Evolutionary conservation across 64 coral and sea anemone species (phyloP).

Genomic region (Dendrophyllia cribrosa): DNA sequence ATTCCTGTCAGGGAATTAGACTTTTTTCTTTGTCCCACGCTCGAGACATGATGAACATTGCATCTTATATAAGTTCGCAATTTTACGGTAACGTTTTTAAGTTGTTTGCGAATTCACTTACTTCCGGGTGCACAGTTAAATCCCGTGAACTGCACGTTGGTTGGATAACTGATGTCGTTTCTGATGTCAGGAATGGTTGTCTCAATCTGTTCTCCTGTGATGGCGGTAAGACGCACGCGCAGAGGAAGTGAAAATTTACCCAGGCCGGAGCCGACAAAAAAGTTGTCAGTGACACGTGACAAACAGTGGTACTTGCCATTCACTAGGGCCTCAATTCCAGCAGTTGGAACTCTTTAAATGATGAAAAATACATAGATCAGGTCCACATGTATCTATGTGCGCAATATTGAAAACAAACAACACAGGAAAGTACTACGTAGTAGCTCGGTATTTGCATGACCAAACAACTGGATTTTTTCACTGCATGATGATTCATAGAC

Average conservation of each 20-base stretch:
- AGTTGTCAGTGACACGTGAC: constrained; percentile 63
- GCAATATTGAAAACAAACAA: no score
- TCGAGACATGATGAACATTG: no score
- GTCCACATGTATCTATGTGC: no score
- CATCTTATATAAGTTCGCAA: no score
- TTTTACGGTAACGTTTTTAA: no score
- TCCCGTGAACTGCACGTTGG: constrained; percentile 70
- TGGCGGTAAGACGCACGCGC: constrained; percentile 68
- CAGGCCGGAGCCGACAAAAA: constrained; percentile 59
- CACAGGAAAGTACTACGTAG: no score
- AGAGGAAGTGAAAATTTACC: constrained; percentile 65
- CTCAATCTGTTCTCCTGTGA: constrained; percentile 69
- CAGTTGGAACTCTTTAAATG: constrained; percentile 63
- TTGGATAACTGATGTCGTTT: constrained; percentile 56
- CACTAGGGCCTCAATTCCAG: constrained; percentile 74
- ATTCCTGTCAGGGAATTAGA: no score
- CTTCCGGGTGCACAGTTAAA: constrained; percentile 4
- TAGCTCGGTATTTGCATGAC: no score
- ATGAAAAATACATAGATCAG: neutral
- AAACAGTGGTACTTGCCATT: constrained; percentile 70
- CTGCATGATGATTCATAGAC: no score
- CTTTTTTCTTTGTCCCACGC: no score
- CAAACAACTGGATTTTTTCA: no score
- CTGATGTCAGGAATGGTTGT: constrained; percentile 48
- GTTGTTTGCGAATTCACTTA: neutral